Conservation (phyloP, 2,888 invertebrate species). For the Tetragnatha montana region DNA sequence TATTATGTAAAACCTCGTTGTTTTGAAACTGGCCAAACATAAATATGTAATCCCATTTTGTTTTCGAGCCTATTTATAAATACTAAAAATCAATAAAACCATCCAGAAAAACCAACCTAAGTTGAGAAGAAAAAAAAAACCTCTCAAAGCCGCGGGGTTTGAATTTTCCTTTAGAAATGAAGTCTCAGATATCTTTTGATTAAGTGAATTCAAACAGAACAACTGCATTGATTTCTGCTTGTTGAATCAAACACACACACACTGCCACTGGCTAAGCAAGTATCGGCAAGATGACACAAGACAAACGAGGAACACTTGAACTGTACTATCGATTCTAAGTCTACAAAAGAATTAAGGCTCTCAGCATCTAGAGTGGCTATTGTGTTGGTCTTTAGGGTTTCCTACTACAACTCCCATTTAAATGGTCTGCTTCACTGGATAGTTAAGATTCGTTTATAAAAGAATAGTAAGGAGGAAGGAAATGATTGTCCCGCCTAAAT, state of each 20-base stretch:
- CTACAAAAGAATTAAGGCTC: not conserved
- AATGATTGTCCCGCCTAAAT: too few species aligned
- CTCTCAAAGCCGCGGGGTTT: not conserved
- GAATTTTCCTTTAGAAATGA: not conserved
- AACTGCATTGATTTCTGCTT: not conserved
- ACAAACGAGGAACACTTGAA: not conserved
- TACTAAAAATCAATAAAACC: not conserved
- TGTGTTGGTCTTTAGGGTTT: not conserved
- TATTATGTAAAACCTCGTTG: too few species aligned
- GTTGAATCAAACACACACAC: not conserved
- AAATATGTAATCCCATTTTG: too few species aligned
- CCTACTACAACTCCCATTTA: not conserved
- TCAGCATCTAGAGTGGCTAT: not conserved
- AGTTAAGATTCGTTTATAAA: not conserved
- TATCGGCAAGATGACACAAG: not conserved
- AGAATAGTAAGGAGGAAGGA: not conserved
- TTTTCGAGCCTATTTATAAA: too few species aligned
- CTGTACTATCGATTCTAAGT: not conserved
- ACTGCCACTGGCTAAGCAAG: not conserved
- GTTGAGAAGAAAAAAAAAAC: not conserved
- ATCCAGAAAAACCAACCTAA: not conserved
- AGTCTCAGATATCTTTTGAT: not conserved
- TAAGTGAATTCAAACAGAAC: not conserved
- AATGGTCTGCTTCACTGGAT: not conserved
- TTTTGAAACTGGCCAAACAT: too few species aligned